phyloP scores from a whole-genome alignment of 2,113 vertebrate genomes.

The Lepus americanus region DNA sequence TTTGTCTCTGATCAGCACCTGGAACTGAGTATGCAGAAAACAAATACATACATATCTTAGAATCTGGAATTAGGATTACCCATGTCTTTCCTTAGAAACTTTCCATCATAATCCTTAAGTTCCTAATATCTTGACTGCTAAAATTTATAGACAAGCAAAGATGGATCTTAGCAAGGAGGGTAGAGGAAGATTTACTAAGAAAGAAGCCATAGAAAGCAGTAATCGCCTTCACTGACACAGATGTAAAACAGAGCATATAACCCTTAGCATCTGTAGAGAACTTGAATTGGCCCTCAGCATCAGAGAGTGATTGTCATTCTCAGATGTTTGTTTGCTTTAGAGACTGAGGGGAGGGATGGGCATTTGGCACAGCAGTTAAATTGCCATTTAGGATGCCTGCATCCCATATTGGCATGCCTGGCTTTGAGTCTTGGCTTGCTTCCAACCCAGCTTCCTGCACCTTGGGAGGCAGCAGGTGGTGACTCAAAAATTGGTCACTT shows the following conservation, averaged over 20 bases:
- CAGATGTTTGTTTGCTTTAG: neutral
- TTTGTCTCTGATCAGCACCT: neutral
- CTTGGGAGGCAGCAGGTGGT: no score
- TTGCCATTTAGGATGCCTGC: no score
- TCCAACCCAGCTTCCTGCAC: no score
- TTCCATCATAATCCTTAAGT: neutral
- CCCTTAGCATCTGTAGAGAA: neutral
- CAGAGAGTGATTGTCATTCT: neutral
- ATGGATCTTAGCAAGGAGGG: neutral
- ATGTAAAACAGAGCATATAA: neutral
- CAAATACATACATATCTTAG: neutral
- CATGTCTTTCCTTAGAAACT: neutral
- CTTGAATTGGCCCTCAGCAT: neutral
- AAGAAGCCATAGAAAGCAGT: neutral
- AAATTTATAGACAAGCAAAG: neutral
- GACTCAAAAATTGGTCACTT: no score
- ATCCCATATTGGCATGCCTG: no score
- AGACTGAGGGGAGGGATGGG: neutral
- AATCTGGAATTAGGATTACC: conserved; percentile 29
- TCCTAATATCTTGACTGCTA: neutral
- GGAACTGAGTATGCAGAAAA: neutral
- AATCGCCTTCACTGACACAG: neutral
- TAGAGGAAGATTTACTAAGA: neutral
- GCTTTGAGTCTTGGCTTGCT: no score
- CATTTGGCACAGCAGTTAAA: no score